phyloP scores from a whole-genome alignment of 1,140 invertebrate genomes.

The Bilobella aurantiaca region DNA sequence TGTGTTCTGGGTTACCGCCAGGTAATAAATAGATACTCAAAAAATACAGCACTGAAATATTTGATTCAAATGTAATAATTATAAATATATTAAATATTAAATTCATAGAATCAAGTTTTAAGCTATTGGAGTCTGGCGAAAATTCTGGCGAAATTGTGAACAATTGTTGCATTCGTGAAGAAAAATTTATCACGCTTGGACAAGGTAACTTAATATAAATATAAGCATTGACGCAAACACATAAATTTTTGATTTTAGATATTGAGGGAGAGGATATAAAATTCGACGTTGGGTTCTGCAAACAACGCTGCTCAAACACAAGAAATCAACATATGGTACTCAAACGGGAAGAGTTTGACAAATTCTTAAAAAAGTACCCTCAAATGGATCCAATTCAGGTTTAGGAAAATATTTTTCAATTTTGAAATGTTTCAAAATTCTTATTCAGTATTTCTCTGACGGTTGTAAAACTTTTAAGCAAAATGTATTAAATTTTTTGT shows the following conservation, averaged over 20 bases:
- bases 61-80: neutral
- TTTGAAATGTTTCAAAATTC: no score
- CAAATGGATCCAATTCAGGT: slow-evolving; percentile 31
- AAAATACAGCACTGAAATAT: neutral
- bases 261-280: slow-evolving; percentile 17
- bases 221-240: neutral
- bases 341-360: slow-evolving; percentile 31
- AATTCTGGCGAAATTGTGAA: slow-evolving; percentile 24
- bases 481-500: no score
- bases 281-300: slow-evolving; percentile 27
- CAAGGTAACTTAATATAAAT: slow-evolving; percentile 15
- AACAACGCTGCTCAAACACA: slow-evolving; percentile 18
- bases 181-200: slow-evolving; percentile 24
- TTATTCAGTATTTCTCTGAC: no score
- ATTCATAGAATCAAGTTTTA: slow-evolving; percentile 18
- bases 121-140: slow-evolving; percentile 21
- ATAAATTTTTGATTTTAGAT: slow-evolving; percentile 9
- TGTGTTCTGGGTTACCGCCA: no score
- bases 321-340: slow-evolving; percentile 7
- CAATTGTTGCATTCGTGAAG: slow-evolving; percentile 27
- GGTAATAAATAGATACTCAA: no score
- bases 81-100: neutral
- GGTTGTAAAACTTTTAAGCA: no score
- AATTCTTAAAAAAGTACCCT: slow-evolving; percentile 26
- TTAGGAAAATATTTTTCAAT: no score